These are phyloP conservation scores for Semibalanus balanoides DNA, from an alignment of 1,140 invertebrate species.

Conservation along the genomic window DNA sequence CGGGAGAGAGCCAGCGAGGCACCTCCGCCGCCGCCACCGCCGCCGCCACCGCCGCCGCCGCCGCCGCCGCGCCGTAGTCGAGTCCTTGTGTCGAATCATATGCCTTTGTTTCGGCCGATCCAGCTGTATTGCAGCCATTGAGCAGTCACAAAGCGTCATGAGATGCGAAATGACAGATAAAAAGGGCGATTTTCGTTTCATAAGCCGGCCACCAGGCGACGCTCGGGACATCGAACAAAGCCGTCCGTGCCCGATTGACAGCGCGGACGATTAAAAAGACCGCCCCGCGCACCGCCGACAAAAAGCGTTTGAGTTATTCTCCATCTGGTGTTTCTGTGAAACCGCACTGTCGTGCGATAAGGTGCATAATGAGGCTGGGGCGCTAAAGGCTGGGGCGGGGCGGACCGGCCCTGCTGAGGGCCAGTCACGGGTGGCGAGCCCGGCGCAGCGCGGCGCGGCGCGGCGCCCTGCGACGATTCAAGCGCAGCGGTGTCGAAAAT, in stretches of 20 bases:
- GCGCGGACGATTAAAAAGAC: neutral
- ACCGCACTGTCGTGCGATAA: neutral
- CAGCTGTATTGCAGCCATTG: neutral
- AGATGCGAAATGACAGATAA: constrained; percentile 1
- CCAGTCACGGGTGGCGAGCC: neutral
- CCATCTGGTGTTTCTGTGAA: neutral
- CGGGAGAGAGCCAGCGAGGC: too few species aligned
- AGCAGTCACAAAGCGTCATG: neutral
- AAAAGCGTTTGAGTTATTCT: neutral
- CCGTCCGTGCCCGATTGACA: neutral
- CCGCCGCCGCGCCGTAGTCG: too few species aligned
- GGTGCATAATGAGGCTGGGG: neutral
- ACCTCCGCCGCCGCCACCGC: too few species aligned
- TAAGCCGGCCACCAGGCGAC: neutral
- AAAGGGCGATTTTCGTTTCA: neutral
- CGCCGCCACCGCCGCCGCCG: too few species aligned
- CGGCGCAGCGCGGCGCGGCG: too few species aligned
- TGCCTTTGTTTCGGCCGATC: neutral
- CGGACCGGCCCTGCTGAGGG: neutral
- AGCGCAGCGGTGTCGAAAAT: neutral
- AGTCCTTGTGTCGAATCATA: neutral
- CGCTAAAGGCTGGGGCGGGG: neutral
- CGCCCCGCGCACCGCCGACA: neutral
- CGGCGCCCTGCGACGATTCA: neutral
- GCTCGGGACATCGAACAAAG: neutral